Evolutionary conservation across 1,140 invertebrate species (phyloP).

Genomic region (Helicoverpa zea): DNA sequence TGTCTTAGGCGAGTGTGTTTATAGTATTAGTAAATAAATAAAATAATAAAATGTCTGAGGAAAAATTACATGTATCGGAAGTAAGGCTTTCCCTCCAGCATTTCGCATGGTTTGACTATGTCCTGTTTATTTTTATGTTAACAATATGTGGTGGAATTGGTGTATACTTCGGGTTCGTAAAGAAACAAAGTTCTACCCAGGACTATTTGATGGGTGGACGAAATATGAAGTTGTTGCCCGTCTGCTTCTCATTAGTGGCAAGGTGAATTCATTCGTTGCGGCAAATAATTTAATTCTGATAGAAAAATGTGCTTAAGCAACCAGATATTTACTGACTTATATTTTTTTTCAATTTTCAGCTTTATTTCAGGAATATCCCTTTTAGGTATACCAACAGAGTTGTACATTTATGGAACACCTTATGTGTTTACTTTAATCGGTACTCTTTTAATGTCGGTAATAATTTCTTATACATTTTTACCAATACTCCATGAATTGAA

Average conservation of each 20-base stretch:
- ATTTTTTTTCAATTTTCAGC: slow-evolving; percentile 70
- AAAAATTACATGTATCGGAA: slow-evolving; percentile 86
- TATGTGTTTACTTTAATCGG: slow-evolving; percentile 90
- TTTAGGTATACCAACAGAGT: slow-evolving; percentile 93
- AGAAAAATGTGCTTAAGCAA: too few species aligned
- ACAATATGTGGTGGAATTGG: slow-evolving; percentile 91
- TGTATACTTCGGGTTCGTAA: slow-evolving; percentile 92
- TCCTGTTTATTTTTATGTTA: slow-evolving; percentile 91
- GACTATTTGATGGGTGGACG: slow-evolving; percentile 95
- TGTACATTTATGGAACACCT: slow-evolving; percentile 93
- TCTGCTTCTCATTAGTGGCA: slow-evolving; percentile 93
- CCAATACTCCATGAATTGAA: slow-evolving; percentile 94
- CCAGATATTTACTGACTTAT: not conserved
- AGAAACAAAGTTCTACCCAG: slow-evolving; percentile 89
- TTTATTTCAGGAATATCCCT: slow-evolving; percentile 89
- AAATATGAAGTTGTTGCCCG: slow-evolving; percentile 93
- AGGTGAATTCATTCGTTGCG: slow-evolving; percentile 85
- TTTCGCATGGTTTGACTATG: slow-evolving; percentile 90
- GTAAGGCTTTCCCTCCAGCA: slow-evolving; percentile 88
- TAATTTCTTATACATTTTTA: slow-evolving; percentile 91
- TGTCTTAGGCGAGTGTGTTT: not conserved
- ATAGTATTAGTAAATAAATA: not conserved
- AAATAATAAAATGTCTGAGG: slow-evolving; percentile 51
- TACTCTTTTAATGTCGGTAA: slow-evolving; percentile 88
- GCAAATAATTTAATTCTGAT: too few species aligned